Evolutionary conservation across 2,888 invertebrate genomes (phyloP), one percentile per base, ranked within the genome.

Genomic region (Sarcophaga subvicina): DNA sequence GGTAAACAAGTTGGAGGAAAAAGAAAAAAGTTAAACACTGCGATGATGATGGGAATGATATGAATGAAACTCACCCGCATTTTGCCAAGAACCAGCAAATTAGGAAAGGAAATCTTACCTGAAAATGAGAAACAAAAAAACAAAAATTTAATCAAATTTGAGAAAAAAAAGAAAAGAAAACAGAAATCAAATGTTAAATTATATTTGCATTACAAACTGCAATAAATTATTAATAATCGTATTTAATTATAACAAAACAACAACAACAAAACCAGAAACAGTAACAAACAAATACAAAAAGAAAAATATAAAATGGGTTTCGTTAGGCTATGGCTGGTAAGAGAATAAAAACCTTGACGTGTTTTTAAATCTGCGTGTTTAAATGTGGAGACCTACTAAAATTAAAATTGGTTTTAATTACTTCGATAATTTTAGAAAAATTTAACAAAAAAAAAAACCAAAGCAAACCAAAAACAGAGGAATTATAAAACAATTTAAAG

Each of bases 151-250:
- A 12, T 76, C 69, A 80, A 76, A 17, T 80, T 85, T 71, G 27
- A 45, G 45, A 69, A 3, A 72, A 79, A 49, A 12, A 22, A 5
- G 5, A 59, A 64, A 67, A 73, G 27, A n/a, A 69, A 82, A 27
- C 47, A 75, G 64, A 66, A 60, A 80, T 72, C 72, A 83, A 77
- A 78, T 82, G 72, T 63, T 75, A 60, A 54, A 63, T 62, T 71
- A 54, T 82, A 82, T 86, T 86, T 86, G 86, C 86, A 86, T 86
- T 86, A 86, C 83, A 83, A 83, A 83, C 73, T 83, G 83, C 83
- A 86, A 86, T 83, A 86, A 86, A 86, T 86, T 83, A 83, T 70
- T 80, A 77, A 81, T 78, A 86, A 83, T 86, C 83, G 80, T 83
- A 83, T 83, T 83, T 83, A 86, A 83, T 83, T 86, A 78, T 75